Evolutionary conservation across 2,888 invertebrate species (phyloP), one percentile per base, ranked within the genome.

Genomic region (Ligdia adustata): DNA sequence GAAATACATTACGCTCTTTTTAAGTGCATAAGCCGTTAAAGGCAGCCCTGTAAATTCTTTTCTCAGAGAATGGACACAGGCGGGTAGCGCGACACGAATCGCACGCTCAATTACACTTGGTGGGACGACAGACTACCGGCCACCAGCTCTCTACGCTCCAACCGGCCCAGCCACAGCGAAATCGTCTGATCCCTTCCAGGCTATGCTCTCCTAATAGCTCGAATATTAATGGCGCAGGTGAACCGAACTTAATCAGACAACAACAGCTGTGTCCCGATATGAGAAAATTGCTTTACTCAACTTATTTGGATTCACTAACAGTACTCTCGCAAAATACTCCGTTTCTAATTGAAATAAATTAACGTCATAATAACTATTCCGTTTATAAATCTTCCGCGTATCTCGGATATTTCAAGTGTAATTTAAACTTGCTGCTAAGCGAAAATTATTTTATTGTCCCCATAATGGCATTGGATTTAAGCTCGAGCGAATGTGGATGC

Each of bases 41-140:
- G 55, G 54, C 69, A 78, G 62, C 79, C 80, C 76, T 81, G 67
- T 41, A 51, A 60, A 70, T 64, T 67, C 60, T 64, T 72, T 75
- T 81, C 72, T 66, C 70, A 66, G 66, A 70, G 69, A 75, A 63
- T 75, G 77, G 77, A 65, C 76, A 70, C 81, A 79, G 78, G 71
- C 77, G 82, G 75, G 61, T 73, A 77, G 68, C 74, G 72, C 62
- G 62, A 64, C 68, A 67, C 71, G 75, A 75, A 83, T 84, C 78
- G 81, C 70, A 83, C 82, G 82, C 78, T 82, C 84, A 84, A 84
- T 85, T 87, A 81, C 82, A 76, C 78, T 62, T 65, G 64, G 62
- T 55, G 64, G 69, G 62, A 73, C 66, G 58, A 53, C 56, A 55
- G 55, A 57, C 59, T 63, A 48, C 35, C 33, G 33, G 49, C 52